These are phyloP conservation scores for Eubasilissa regina DNA, from an alignment of 1,140 invertebrate species.

Conservation along the genomic window DNA sequence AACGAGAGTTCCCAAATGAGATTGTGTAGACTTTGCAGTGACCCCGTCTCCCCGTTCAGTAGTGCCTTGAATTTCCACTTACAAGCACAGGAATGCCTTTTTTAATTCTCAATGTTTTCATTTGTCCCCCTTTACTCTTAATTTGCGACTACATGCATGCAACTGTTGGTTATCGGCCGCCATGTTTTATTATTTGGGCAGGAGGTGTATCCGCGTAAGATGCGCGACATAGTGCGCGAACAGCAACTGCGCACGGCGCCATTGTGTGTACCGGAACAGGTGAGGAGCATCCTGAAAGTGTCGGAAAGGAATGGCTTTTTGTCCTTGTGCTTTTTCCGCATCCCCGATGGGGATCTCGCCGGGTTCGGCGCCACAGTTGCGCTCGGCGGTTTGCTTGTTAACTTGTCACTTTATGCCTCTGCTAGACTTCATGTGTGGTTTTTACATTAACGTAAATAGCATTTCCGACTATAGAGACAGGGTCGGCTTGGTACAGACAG, in stretches of 20 bases:
- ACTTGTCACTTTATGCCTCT: not conserved
- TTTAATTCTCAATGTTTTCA: slow-evolving; percentile 37
- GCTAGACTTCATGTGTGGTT: not conserved
- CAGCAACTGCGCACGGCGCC: slow-evolving; percentile 72
- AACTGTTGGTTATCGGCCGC: slow-evolving; percentile 57
- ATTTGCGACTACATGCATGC: slow-evolving; percentile 56
- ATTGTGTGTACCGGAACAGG: slow-evolving; percentile 72
- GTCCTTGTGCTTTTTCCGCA: not conserved
- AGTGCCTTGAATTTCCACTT: slow-evolving; percentile 26
- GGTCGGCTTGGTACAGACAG: not conserved
- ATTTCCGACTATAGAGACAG: not conserved
- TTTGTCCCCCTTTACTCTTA: slow-evolving; percentile 59
- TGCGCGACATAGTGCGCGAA: slow-evolving; percentile 79
- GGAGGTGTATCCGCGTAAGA: slow-evolving; percentile 82
- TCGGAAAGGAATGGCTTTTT: slow-evolving; percentile 21
- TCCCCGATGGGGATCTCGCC: not conserved
- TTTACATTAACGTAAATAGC: no score
- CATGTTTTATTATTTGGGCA: slow-evolving; percentile 65
- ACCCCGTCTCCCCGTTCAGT: not conserved
- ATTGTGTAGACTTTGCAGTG: no score
- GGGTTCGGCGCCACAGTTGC: not conserved
- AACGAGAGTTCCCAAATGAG: not conserved
- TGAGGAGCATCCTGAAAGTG: slow-evolving; percentile 62
- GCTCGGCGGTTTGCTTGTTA: slow-evolving; percentile 11
- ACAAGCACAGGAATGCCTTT: slow-evolving; percentile 36